Evolutionary conservation across 2,113 vertebrate genomes (phyloP), one percentile per base, ranked within the genome.

Genomic region (Cromileptes altivelis): DNA sequence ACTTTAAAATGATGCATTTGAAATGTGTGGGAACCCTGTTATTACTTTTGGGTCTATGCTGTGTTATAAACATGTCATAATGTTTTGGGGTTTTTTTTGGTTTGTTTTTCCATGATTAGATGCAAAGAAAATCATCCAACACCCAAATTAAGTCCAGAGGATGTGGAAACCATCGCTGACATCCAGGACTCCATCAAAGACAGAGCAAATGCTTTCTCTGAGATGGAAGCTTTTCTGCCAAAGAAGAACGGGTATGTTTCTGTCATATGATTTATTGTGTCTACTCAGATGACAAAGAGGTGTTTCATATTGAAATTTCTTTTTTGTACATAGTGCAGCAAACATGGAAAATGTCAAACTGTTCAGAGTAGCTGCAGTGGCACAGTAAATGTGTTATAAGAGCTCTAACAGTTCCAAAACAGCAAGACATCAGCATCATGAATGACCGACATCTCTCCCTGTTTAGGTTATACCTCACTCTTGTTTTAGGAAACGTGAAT

Each of bases 151-250:
- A 91, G 81, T 14, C 79, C 92, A 0, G 95, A 96, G 3, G 93
- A 96, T 3, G 0, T 81, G 5, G 71, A 57, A 0, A 81, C 94
- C 15, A 90, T 96, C 0, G 82, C 93, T 9, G 96, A 95, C 80
- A 96, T 98, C 1, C 83, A 96, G 84, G 94, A 91, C 63, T 93
- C 95, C 50, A 97, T 99, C 21, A 97, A 95, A 80, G 97, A 97
- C 62, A 93, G 96, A 80, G 93, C 95, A 27, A 93, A 95, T 0
- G 89, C 96, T 4, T 99, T 99, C 93, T 97, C 96, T 2, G 98
- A 99, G 88, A 99, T 99, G 98, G 98, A 99, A 81, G 96, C 98
- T 40, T 99, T 98, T 64, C 94, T 99, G 84, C 98, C 98, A 40
- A 98, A 99, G 95, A 97, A 98, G 91, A 99, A 99, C 0, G 97